phyloP scores from a whole-genome alignment of 2,888 invertebrate genomes.

The Romanomermis culicivorax region DNA sequence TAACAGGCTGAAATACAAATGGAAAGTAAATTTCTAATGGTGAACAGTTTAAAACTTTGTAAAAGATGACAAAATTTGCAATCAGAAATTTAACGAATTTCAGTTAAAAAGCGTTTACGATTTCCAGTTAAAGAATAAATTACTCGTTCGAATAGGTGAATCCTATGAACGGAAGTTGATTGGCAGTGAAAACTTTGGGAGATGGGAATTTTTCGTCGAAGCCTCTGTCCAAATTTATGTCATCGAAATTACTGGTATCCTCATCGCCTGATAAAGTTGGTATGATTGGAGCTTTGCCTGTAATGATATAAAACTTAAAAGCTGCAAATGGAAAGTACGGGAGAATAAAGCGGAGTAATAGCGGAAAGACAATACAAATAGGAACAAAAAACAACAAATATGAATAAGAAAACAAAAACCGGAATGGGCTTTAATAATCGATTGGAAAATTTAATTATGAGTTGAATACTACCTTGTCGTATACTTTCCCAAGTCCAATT shows the following conservation, averaged over 20 bases:
- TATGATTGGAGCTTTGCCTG: slow-evolving; percentile 89
- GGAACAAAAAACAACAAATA: not conserved
- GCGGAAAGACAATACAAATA: slow-evolving; percentile 19
- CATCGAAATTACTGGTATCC: slow-evolving; percentile 95
- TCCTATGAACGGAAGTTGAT: slow-evolving; percentile 91
- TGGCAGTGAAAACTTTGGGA: slow-evolving; percentile 91
- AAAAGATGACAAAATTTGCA: too few species aligned
- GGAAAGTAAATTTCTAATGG: too few species aligned
- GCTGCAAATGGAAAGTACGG: too few species aligned
- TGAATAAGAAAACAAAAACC: too few species aligned
- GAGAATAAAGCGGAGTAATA: too few species aligned
- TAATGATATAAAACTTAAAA: too few species aligned
- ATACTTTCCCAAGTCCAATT: slow-evolving; percentile 95
- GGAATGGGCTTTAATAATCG: too few species aligned
- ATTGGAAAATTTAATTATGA: too few species aligned
- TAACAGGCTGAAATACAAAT: too few species aligned
- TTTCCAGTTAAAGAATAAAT: slow-evolving; percentile 12
- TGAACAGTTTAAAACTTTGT: too few species aligned
- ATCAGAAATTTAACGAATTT: too few species aligned
- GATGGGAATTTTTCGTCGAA: slow-evolving; percentile 80
- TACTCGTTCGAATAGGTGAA: slow-evolving; percentile 92
- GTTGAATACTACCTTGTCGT: slow-evolving; percentile 49
- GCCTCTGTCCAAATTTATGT: slow-evolving; percentile 60
- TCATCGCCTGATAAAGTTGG: slow-evolving; percentile 85
- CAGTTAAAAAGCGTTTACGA: not conserved